Percentiles rank a stretch among this genome's conserved stretches.
Conservation (phyloP, 2,888 invertebrate species). For the Pammene fasciana region DNA sequence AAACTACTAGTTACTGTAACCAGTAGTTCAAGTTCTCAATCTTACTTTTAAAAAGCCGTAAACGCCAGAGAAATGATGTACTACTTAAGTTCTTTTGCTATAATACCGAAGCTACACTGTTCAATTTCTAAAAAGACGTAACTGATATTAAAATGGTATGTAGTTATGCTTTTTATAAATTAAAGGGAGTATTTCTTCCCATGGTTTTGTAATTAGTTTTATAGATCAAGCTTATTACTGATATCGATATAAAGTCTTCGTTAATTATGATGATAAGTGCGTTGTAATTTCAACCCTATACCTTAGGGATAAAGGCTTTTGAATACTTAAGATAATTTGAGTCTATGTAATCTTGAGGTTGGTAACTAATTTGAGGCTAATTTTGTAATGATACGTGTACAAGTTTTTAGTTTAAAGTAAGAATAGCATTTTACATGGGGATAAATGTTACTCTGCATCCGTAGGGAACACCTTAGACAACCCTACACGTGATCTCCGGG, state of each 20-base stretch:
- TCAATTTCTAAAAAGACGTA: background rate
- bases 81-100: background rate
- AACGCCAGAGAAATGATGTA: background rate
- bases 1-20: slow-evolving; percentile 30
- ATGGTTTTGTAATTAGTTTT: slow-evolving; percentile 34
- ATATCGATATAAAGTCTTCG: slow-evolving; percentile 21
- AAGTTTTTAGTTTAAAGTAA: background rate
- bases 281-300: slow-evolving; percentile 4
- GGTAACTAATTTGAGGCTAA: slow-evolving; percentile 15
- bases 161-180: background rate
- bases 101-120: background rate
- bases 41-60: background rate
- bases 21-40: slow-evolving; percentile 22
- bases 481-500: no score
- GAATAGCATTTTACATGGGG: background rate
- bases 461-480: no score
- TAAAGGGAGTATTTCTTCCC: slow-evolving; percentile 4
- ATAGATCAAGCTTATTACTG: slow-evolving; percentile 30
- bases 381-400: slow-evolving; percentile 7
- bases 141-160: background rate
- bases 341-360: background rate
- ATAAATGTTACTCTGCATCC: no score
- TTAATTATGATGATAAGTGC: background rate
- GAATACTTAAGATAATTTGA: background rate
- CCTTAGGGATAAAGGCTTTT: background rate